Conservation (phyloP, 1,140 invertebrate genomes). For the Saxidomus purpurata region DNA sequence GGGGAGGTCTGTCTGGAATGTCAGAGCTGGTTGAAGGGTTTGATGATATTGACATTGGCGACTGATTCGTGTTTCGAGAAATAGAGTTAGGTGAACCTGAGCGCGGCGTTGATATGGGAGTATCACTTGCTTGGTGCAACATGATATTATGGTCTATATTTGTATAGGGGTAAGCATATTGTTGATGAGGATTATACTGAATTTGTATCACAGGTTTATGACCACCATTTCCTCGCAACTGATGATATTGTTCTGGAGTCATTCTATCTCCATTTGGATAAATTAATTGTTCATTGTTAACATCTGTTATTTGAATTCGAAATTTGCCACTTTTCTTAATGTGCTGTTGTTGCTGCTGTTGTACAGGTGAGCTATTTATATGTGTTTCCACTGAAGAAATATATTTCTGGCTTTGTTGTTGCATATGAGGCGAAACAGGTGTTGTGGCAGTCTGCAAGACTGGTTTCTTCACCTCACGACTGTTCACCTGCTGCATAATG, state of each 20-base stretch:
- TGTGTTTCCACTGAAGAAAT: conserved; percentile 93
- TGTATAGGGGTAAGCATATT: not conserved
- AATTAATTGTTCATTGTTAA: conserved; percentile 53
- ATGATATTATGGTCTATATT: conserved; percentile 61
- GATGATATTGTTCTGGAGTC: conserved; percentile 54
- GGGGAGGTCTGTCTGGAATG: conserved; percentile 84
- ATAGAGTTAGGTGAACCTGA: conserved; percentile 82
- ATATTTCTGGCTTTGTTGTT: conserved; percentile 91
- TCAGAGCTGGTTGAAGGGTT: conserved; percentile 85
- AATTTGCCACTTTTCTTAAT: conserved; percentile 68
- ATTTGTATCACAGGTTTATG: conserved; percentile 46
- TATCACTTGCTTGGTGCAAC: conserved; percentile 69
- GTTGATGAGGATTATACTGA: conserved; percentile 51
- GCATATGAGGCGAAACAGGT: conserved; percentile 37
- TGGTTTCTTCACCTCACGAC: conserved; percentile 95
- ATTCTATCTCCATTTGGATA: conserved; percentile 44
- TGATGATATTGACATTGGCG: conserved; percentile 83
- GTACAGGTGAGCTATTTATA: conserved; percentile 56
- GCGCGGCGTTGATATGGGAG: conserved; percentile 80
- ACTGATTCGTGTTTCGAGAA: conserved; percentile 83
- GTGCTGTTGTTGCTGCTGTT: conserved; percentile 32
- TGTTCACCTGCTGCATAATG: conserved; percentile 98
- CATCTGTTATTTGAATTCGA: conserved; percentile 80
- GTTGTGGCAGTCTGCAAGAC: conserved; percentile 97
- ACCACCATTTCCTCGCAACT: conserved; percentile 36